Evolutionary conservation across 1,140 invertebrate genomes (phyloP).

Genomic region (Prorops nasuta): DNA sequence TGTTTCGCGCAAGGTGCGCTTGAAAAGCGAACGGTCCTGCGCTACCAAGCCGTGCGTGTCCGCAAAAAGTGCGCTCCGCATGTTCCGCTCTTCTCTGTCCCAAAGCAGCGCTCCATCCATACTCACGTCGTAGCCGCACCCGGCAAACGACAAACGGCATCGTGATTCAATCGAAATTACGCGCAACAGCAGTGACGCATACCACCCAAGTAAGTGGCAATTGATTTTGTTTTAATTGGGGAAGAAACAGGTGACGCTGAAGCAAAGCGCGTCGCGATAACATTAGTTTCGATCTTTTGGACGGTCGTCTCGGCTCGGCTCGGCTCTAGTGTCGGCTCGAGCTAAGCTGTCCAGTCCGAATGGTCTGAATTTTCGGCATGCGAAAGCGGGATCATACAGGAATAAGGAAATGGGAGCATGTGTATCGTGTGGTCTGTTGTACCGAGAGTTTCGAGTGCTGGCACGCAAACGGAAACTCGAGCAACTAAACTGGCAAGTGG

Average conservation of each 20-base stretch:
- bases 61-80: conserved; percentile 29
- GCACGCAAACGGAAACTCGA: too few species aligned
- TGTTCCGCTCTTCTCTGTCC: conserved; percentile 27
- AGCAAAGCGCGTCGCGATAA: conserved; percentile 24
- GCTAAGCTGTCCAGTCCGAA: too few species aligned
- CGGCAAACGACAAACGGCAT: too few species aligned
- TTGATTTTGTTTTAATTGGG: conserved; percentile 14
- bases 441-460: too few species aligned
- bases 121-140: conserved; percentile 26
- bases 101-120: conserved; percentile 27
- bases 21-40: not conserved
- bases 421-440: too few species aligned
- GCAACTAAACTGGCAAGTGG: too few species aligned
- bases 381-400: too few species aligned
- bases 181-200: not conserved
- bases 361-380: too few species aligned
- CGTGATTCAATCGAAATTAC: conserved; percentile 17
- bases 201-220: conserved; percentile 1
- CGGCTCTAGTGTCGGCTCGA: too few species aligned
- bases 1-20: too few species aligned
- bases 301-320: too few species aligned
- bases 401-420: too few species aligned
- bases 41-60: not conserved
- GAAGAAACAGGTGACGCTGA: conserved; percentile 2
- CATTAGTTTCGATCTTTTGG: conserved; percentile 21